Base-by-base conservation (phyloP, 2,797 vertebrate genomes). In the Lateolabrax maculatus region DNA sequence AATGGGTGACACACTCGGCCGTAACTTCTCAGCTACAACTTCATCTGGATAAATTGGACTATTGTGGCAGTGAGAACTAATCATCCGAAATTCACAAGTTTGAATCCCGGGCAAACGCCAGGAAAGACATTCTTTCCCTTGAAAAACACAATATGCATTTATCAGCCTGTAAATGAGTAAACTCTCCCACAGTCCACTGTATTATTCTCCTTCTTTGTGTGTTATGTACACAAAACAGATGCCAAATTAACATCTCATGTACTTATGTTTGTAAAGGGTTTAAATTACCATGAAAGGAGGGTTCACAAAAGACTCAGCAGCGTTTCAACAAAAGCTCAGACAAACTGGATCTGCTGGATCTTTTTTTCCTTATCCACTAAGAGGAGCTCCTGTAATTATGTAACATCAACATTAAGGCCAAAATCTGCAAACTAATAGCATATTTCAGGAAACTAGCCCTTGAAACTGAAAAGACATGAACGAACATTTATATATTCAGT, bases 201-300 rank as follows among this genome's bases (percentile, higher is more conserved):
- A n/a, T n/a, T n/a, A n/a, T n/a, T n/a, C 27, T n/a, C n/a, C 8
- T 27, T 11, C 10, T 48, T 21, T 43, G 57, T 15, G 11, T 39
- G 21, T 58, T 11, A 7, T 66, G 18, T 23, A 13, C 4, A 27
- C 9, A 58, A 44, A 52, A 23, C 6, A 44, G 43, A 64, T 2
- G 21, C 11, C 56, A 21, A 13, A 6, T 39, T 15, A 44, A 29
- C 0, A 1, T 51, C 43, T 44, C 11, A 5, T 36, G 31, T 5
- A 9, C 29, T 53, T 43, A 10, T 6, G 25, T 23, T 39, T 4
- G 7, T 8, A 13, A 52, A 74, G 56, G 44, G 43, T 68, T 75
- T 37, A 43, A 3, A 52, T 79, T 69, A 53, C 75, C 6, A 13
- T 63, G 51, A 71, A 67, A 49, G n/a, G 3, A 31, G 43, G 62